Evolutionary conservation across 2,113 vertebrate species (phyloP), one percentile per base, ranked within the genome.

Genomic region (Phyllostomus hastatus): DNA sequence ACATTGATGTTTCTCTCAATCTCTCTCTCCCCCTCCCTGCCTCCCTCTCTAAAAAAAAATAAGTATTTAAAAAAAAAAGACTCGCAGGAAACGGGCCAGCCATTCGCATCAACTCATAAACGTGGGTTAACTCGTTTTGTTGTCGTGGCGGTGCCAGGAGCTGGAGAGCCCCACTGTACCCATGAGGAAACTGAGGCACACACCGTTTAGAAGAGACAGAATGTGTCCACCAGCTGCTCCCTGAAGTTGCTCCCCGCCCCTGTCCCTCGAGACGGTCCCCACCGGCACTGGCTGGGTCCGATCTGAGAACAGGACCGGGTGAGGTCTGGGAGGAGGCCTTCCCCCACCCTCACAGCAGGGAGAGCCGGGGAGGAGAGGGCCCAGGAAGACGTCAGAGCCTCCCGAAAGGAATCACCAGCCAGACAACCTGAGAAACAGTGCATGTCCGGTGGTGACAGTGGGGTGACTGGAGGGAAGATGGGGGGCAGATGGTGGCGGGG

Each of bases 71-170:
- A n/a, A n/a, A n/a, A n/a, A n/a, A n/a, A n/a, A n/a, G n/a, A n/a
- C n/a, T n/a, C n/a, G 11, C 10, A 0, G 22, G 7, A 26, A 16
- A 43, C 15, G 0, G 20, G 2, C 28, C 22, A 6, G 31, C 59
- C 46, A 2, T 16, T 8, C 6, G 11, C 4, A 38, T 9, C 57
- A 1, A 66, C 66, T 33, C 10, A 4, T 3, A 28, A 15, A 82
- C 20, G 28, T 1, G 1, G 38, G 46, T 19, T 1, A 16, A 54
- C 24, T 24, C 38, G 66, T 12, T 59, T 35, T 22, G 2, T 46
- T 28, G 31, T 75, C 7, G 0, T 17, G 10, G 41, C 22, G 2
- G 2, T 1, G 8, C 31, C n/a, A 4, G 10, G n/a, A 6, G 24
- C 50, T 9, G 28, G 41, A 48, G 12, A 59, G 1, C 24, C 91